Evolutionary conservation across 2,113 vertebrate genomes (phyloP), one percentile per base, ranked within the genome.

Genomic region (Todiramphus chloris): DNA sequence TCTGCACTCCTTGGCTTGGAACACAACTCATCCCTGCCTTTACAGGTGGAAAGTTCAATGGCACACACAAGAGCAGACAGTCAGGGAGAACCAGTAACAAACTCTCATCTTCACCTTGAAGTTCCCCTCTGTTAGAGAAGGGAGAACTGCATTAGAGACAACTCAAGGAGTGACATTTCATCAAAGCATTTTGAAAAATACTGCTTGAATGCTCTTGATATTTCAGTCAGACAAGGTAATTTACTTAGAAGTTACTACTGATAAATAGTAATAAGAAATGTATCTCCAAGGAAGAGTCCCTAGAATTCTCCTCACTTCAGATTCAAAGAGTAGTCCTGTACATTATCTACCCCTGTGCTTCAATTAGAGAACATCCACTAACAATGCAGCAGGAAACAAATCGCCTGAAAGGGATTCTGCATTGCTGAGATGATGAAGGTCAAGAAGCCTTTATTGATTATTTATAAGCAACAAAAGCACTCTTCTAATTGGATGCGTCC

Each of bases 131-230:
- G 24, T 70, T 31, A 55, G 51, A 30, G 28, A 90, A 9, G 53
- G 20, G 19, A 63, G 88, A 28, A 5, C 0, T 14, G 10, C 20
- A 13, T 2, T 28, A 46, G 37, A 66, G 46, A 12, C 24, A 51
- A 44, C 28, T 35, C 21, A 9, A 0, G 2, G 7, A 70, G 7
- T 5, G 20, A 23, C 48, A 10, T 53, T 74, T 43, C 4, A 14
- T 44, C 37, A 70, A 41, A 62, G 44, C 44, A 25, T 30, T 75
- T 75, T 39, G 35, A 66, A 58, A 88, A 41, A 28, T 8, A 21
- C 37, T 16, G 17, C n/a, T 41, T n/a, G 21, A 66, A 77, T 7
- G 20, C 33, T 30, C n/a, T 7, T 59, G 35, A 8, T 50, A 28
- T 55, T 62, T 69, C 80, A 67, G n/a, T 9, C 28, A 89, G 25